Evolutionary conservation across 2,888 invertebrate species (phyloP), one percentile per base, ranked within the genome.

Genomic region (Lepeophtheirus nordmannii): DNA sequence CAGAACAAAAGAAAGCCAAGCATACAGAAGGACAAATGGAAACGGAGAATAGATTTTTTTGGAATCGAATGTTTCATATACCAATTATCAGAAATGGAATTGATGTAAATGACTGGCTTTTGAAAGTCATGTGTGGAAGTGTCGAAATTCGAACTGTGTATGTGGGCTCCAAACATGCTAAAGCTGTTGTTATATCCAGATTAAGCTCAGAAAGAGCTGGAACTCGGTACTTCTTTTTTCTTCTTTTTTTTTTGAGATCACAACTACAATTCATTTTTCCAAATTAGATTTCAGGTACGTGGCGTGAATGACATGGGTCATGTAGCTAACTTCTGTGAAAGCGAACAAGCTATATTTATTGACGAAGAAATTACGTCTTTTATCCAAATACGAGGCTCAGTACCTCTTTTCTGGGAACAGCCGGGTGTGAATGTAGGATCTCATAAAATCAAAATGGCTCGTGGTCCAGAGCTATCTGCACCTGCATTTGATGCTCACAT

Each of bases 281-380:
- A 38, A 22, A 61, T 67, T 57, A 58, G 86, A 70, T 99, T 98
- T 75, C 96, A 97, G 79, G 96, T 97, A 0, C 81, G 98, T 70
- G 98, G 98, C n/a, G 89, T 89, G 70, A 97, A 99, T 77, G 98
- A 99, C 78, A 92, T 94, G 75, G 98, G 98, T 0, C 89, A 94
- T 79, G 98, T 98, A 17, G 98, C 98, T 1, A 99, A 99, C 80
- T 99, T 99, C 81, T 97, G 97, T 38, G 98, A 99, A 82, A 99
- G 98, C 0, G 98, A 98, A 78, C 98, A 99, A 80, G 89, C 93
- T 17, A 87, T 92, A 71, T 67, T 68, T 11, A 61, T 69, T 65
- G 69, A 69, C 40, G 97, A 98, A 75, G 98, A 98, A 59, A 75
- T 80, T 56, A 73, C 73, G 10, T 79, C 78, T 1, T 75, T 75